Base-by-base conservation (phyloP, 2,797 vertebrate species). In the Eulemur coronatus region DNA sequence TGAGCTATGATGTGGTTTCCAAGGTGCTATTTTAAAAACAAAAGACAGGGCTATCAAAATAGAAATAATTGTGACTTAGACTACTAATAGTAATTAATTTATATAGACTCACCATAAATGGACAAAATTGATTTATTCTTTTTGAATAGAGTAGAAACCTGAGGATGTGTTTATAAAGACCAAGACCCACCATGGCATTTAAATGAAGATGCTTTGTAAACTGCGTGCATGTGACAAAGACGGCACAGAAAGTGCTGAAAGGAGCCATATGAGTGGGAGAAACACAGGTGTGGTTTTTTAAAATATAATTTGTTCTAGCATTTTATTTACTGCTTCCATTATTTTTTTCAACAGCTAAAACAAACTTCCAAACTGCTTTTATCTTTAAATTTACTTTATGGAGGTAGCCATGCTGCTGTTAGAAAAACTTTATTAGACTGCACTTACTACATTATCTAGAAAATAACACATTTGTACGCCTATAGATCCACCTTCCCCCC, bases 371-470 rank as follows among this genome's bases (percentile, higher is more conserved):
- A 96, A 92, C 30, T 70, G 69, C 50, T 88, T 95, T 93, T 93
- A 59, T 85, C 89, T 97, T 95, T 96, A 91, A 89, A 97, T 92
- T 95, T 96, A 86, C 63, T 97, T 95, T 96, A 97, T 95, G 84
- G 88, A 81, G 30, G 85, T 67, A 94, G 76, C 79, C 82, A 94
- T 0, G 3, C 26, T 88, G 80, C 89, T 89, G 91, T 96, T 97
- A 89, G 84, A 73, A 98, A 97, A 98, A 90, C 97, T 98, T 97
- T 98, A 98, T 98, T 98, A 97, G 93, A 96, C 61, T 98, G 94
- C 95, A 90, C 80, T 98, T 98, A 98, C 98, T 98, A 97, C 92
- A 95, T 97, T 98, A 98, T 95, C 96, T 97, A 94, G 96, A 98
- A 98, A 89, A 98, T 63, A 97, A 94, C 14, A 14, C 96, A 97